Evolutionary conservation across 2,797 vertebrate genomes (phyloP), one percentile per base, ranked within the genome.

Genomic region (Meda fulgida): DNA sequence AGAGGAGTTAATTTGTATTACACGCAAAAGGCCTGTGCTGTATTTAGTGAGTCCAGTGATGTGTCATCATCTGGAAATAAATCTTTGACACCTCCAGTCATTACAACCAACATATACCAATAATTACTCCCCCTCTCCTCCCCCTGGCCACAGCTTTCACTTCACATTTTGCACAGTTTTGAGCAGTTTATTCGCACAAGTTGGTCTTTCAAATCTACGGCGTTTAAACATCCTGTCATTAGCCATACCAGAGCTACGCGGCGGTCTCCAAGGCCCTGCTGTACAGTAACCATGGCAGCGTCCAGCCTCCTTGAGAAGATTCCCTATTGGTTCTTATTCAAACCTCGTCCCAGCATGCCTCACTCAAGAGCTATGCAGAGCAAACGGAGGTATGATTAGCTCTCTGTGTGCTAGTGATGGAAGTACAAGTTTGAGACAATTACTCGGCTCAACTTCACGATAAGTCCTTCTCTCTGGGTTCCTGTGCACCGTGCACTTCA

Each of bases 301-400:
- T 70, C 75, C 75, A 18, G 65, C 36, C 66, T 78, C 65, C 83
- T 78, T 19, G 19, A 40, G 63, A 86, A 78, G 72, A 31, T 18
- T 78, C 83, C 80, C 85, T 23, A 84, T 80, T 80, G 86, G 83
- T 84, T 87, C 85, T 82, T 36, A 65, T 87, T 86, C 79, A 71
- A 73, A 53, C 69, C 63, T n/a, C 72, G 21, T 85, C 88, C 84
- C 88, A 86, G 88, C 88, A 85, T 86, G 88, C 84, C 55, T 86
- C 80, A 87, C 84, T 87, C 67, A 82, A 87, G 84, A 60, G 63
- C 78, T 80, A 81, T 82, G 72, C 83, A 67, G 21, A 81, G 84
- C 77, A 80, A 78, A 78, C 43, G 51, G 81, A 70, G 79, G 72
- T 82, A 85, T 84, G 85, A 89, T 84, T 77, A 84, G 86, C 67